phyloP scores from a whole-genome alignment of 2,113 vertebrate genomes.

The Myrmecophaga tridactyla region DNA sequence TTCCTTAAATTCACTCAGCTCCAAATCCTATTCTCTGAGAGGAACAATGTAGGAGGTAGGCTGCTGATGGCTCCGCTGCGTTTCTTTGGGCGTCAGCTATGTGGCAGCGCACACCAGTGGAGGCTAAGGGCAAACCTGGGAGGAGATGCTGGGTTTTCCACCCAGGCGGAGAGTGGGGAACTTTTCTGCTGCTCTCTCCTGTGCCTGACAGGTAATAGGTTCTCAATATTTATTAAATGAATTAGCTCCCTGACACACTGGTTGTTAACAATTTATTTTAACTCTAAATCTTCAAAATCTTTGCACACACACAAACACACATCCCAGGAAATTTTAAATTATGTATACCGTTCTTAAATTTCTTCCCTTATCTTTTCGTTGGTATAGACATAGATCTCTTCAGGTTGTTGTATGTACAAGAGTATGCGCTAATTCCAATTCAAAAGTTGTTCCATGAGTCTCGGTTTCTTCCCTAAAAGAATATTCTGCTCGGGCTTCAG shows the following conservation, averaged over 20 bases:
- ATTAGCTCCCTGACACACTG: background rate
- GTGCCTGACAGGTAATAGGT: accelerated
- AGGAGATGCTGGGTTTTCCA: background rate
- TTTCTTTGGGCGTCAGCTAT: background rate
- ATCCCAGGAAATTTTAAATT: background rate
- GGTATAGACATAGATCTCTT: background rate
- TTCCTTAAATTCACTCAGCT: background rate
- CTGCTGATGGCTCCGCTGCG: accelerated
- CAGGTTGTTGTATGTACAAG: too few species aligned
- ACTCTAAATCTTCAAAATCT: background rate
- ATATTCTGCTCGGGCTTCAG: background rate
- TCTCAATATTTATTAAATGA: background rate
- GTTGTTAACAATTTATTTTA: background rate
- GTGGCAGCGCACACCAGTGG: background rate
- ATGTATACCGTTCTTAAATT: background rate
- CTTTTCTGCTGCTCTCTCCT: background rate
- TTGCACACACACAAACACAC: background rate
- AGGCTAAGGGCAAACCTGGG: background rate
- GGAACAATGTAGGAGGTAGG: background rate
- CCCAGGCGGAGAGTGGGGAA: background rate
- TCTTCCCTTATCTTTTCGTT: background rate
- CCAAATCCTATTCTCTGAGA: background rate
- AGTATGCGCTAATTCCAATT: background rate
- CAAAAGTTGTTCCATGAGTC: background rate
- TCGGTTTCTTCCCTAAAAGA: background rate